A percentile compares a stretch with the other conserved stretches of the same genome.
These are phyloP conservation scores for Eumacrocentrus americanus DNA, from an alignment of 2,888 invertebrate genomes.

Conservation along the genomic window DNA sequence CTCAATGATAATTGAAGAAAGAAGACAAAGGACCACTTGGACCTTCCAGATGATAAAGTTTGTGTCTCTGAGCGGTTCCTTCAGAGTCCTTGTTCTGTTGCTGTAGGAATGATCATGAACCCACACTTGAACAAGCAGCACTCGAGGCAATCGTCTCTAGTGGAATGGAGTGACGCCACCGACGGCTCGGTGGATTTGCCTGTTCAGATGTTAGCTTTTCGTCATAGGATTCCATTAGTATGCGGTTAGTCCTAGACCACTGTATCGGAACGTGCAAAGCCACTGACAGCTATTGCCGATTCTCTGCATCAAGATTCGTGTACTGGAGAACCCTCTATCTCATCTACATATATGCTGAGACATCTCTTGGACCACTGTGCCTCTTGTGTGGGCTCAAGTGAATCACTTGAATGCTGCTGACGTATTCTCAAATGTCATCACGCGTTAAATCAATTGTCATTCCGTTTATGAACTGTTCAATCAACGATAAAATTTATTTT, in stretches of 20 bases:
- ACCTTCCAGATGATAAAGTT: not conserved
- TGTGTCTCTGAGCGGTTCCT: too few relatives aligned
- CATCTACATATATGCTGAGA: not conserved
- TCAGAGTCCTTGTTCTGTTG: too few relatives aligned
- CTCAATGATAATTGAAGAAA: not conserved
- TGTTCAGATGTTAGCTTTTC: constrained; percentile 49
- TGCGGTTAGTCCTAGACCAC: constrained; percentile 36
- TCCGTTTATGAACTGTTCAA: not conserved
- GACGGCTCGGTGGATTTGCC: not conserved
- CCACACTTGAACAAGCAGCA: constrained; percentile 29
- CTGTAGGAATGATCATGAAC: constrained; percentile 8
- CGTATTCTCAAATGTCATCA: constrained; percentile 3
- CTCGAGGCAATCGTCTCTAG: constrained; percentile 38
- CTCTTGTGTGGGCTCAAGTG: not conserved
- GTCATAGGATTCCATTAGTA: constrained; percentile 52
- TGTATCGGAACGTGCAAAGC: constrained; percentile 22
- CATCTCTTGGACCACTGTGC: too few relatives aligned
- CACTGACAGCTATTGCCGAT: constrained; percentile 1
- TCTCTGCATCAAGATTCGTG: too few relatives aligned
- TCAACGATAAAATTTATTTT: not conserved
- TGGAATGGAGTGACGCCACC: constrained; percentile 12
- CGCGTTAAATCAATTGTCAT: not conserved
- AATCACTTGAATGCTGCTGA: not conserved
- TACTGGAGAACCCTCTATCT: not conserved
- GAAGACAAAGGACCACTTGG: not conserved